Percentiles rank a stretch among this genome's conserved stretches.
phyloP scores from a whole-genome alignment of 2,797 vertebrate species.

The Lutjanus argentimaculatus region DNA sequence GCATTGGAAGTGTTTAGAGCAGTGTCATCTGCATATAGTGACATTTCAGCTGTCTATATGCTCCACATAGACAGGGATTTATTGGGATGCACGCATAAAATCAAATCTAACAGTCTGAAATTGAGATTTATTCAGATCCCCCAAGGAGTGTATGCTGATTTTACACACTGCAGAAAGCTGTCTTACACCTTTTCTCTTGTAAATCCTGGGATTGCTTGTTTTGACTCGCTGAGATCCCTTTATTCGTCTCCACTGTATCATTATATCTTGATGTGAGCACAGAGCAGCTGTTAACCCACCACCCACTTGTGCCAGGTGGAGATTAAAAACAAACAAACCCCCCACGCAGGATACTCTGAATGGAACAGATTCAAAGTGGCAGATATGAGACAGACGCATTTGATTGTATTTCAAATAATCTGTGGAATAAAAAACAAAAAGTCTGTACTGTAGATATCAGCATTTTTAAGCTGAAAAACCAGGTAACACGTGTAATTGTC shows the following conservation, averaged over 20 bases:
- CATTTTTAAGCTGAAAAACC: not conserved
- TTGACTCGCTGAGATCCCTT: constrained; percentile 30
- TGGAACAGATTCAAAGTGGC: constrained; percentile 2
- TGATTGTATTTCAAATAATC: not conserved
- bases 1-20: not conserved
- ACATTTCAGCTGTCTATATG: constrained; percentile 1
- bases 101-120: not conserved
- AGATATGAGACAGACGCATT: constrained; percentile 2
- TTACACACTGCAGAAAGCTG: not conserved
- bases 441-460: not conserved
- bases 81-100: not conserved
- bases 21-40: constrained; percentile 41
- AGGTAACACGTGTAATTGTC: not conserved
- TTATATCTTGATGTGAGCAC: constrained; percentile 33
- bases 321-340: constrained; percentile 35
- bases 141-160: constrained; percentile 1
- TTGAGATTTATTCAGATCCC: not conserved
- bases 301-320: constrained; percentile 31
- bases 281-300: constrained; percentile 40
- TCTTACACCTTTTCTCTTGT: not conserved
- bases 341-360: constrained; percentile 1
- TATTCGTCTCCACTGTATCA: constrained; percentile 32
- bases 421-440: not conserved
- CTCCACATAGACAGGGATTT: not conserved
- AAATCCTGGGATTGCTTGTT: constrained; percentile 18